These are phyloP conservation scores for Eurytoma adleriae DNA, from an alignment of 2,888 invertebrate species.

Conservation along the genomic window DNA sequence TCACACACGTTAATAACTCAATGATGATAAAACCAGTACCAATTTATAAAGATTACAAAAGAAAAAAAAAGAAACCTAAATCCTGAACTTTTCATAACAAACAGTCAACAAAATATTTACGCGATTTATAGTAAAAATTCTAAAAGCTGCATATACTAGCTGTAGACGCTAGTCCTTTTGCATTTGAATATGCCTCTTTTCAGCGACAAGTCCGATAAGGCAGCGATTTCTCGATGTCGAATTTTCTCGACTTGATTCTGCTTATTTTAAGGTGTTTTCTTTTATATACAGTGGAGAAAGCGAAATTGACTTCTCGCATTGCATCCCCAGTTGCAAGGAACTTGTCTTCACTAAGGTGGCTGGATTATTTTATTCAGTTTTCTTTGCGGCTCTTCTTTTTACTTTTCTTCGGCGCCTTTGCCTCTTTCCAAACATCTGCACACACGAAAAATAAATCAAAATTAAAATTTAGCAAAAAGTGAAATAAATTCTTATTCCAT, in stretches of 20 bases:
- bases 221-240: slow-evolving; percentile 32
- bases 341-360: slow-evolving; percentile 32
- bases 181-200: slow-evolving; percentile 38
- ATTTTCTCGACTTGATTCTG: slow-evolving; percentile 24
- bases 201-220: slow-evolving; percentile 40
- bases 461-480: background rate
- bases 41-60: slow-evolving; percentile 5
- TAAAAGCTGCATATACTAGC: slow-evolving; percentile 27
- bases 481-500: slow-evolving; percentile 3
- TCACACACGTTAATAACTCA: slow-evolving; percentile 19
- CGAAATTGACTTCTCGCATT: slow-evolving; percentile 21
- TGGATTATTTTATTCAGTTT: slow-evolving; percentile 77
- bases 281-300: slow-evolving; percentile 42
- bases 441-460: slow-evolving; percentile 24
- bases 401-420: slow-evolving; percentile 84
- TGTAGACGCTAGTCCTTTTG: slow-evolving; percentile 12
- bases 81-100: slow-evolving; percentile 17
- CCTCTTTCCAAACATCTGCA: slow-evolving; percentile 86
- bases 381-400: slow-evolving; percentile 88
- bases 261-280: slow-evolving; percentile 31
- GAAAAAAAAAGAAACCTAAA: slow-evolving; percentile 13
- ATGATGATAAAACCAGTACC: slow-evolving; percentile 25
- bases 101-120: slow-evolving; percentile 28
- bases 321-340: slow-evolving; percentile 47
- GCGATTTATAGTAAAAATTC: slow-evolving; percentile 21